phyloP scores from a whole-genome alignment of 2,797 vertebrate species.

The Malacoctenus gilli region DNA sequence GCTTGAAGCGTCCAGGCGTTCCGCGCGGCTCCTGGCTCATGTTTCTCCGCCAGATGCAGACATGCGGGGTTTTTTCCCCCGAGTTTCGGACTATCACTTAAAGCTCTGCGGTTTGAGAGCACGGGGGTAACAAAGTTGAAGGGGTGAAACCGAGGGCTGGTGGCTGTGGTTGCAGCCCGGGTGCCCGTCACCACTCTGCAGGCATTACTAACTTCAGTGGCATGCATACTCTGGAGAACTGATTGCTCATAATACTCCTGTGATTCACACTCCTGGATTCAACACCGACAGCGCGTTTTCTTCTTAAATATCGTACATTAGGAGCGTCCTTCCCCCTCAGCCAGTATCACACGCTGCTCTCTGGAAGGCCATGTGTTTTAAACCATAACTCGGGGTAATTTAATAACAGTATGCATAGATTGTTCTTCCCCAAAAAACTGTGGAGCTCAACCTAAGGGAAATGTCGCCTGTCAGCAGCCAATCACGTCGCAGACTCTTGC shows the following conservation, averaged over 20 bases:
- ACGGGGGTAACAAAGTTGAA: slow-evolving; percentile 53
- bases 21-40: neutral
- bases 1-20: neutral
- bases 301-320: slow-evolving; percentile 46
- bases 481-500: slow-evolving; percentile 62
- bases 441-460: slow-evolving; percentile 64
- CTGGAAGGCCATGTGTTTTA: slow-evolving; percentile 57
- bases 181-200: slow-evolving; percentile 41
- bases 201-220: slow-evolving; percentile 39
- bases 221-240: slow-evolving; percentile 27
- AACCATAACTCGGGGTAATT: slow-evolving; percentile 65
- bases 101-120: slow-evolving; percentile 25
- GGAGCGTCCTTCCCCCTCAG: slow-evolving; percentile 30
- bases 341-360: slow-evolving; percentile 40
- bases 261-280: slow-evolving; percentile 42
- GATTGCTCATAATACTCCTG: slow-evolving; percentile 35
- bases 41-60: slow-evolving; percentile 17
- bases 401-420: slow-evolving; percentile 62
- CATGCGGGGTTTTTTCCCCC: slow-evolving; percentile 14
- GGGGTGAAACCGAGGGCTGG: slow-evolving; percentile 59
- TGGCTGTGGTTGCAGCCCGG: slow-evolving; percentile 40
- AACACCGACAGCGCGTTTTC: slow-evolving; percentile 45
- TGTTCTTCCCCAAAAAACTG: slow-evolving; percentile 54
- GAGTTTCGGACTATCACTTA: neutral
- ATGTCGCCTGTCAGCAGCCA: slow-evolving; percentile 72